Conservation (phyloP, 2,113 vertebrate species). For the Rhabdomys dilectus region DNA sequence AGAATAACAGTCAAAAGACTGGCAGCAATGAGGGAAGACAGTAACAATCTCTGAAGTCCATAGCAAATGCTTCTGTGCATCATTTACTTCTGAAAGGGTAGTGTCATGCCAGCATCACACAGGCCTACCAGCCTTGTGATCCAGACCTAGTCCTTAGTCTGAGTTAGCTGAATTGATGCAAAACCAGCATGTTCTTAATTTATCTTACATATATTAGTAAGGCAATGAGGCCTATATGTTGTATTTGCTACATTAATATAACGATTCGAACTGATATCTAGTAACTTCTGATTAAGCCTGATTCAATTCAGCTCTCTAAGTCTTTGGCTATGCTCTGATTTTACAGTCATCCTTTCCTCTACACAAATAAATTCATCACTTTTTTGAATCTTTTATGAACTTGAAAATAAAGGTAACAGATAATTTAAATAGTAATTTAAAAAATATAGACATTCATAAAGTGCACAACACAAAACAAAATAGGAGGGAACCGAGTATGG, state of each 20-base stretch:
- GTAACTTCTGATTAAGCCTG: constrained; percentile 9
- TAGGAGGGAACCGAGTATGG: neutral
- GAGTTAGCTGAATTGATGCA: neutral
- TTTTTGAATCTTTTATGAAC: neutral
- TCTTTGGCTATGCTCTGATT: constrained; percentile 16
- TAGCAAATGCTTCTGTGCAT: neutral
- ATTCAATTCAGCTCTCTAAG: neutral
- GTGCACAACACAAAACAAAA: constrained; percentile 51
- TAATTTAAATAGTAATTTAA: constrained; percentile 46
- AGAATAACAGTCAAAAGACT: neutral
- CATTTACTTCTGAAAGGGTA: neutral
- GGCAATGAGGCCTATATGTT: neutral
- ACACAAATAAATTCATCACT: constrained; percentile 8
- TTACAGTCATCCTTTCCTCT: neutral
- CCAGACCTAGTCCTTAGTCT: neutral
- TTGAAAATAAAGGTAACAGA: constrained; percentile 47
- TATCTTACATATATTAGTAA: constrained; percentile 3
- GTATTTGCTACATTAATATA: constrained; percentile 23
- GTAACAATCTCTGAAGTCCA: neutral
- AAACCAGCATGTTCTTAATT: neutral
- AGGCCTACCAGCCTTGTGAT: neutral
- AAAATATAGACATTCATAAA: constrained; percentile 16
- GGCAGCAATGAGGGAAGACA: neutral
- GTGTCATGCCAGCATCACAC: neutral
- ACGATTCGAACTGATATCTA: constrained; percentile 1